Evolutionary conservation across 1,140 invertebrate genomes (phyloP), one percentile per base, ranked within the genome.

Genomic region (Sesamia nonagrioides): DNA sequence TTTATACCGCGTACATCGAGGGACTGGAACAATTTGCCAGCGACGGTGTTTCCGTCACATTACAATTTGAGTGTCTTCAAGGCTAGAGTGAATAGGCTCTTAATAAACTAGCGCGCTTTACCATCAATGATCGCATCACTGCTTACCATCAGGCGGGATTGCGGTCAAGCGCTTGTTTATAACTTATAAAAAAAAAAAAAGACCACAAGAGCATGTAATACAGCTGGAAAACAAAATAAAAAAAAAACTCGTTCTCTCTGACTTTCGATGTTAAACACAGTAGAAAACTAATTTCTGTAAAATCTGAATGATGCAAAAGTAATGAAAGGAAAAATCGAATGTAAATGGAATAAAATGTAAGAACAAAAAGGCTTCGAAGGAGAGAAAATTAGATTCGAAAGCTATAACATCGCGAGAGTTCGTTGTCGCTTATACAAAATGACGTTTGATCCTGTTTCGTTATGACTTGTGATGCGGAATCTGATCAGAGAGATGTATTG

Each of bases 311-410:
- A 75, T 48, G 42, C 37, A 15, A 50, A 60, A 63, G 73, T 63
- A 50, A 75, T 63, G 27, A 73, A 17, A 35, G 63, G 56, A 60
- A 83, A 79, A 81, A 74, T 60, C 77, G 48, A 83, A 78, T 80
- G 74, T 76, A 82, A 84, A 78, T 79, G 74, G 63, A 84, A 75
- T 84, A 80, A 84, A 45, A 78, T 81, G 69, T 79, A 75, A 82
- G 80, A 82, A 80, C 72, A 80, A 80, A 79, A 80, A 68, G 72
- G 76, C 73, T 60, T 58, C 69, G 40, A 50, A 45, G 40, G 54
- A 58, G 63, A 61, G 81, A 78, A 82, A 85, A 86, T 88, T 88
- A 83, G 82, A 86, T 88, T 82, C 61, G 68, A 82, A 86, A 78
- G 75, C 82, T 82, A 87, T 84, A n/a, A 85, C 81, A 81, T 74